Evolutionary conservation across 2,888 invertebrate genomes (phyloP).

Genomic region (Diarsia dahlii): DNA sequence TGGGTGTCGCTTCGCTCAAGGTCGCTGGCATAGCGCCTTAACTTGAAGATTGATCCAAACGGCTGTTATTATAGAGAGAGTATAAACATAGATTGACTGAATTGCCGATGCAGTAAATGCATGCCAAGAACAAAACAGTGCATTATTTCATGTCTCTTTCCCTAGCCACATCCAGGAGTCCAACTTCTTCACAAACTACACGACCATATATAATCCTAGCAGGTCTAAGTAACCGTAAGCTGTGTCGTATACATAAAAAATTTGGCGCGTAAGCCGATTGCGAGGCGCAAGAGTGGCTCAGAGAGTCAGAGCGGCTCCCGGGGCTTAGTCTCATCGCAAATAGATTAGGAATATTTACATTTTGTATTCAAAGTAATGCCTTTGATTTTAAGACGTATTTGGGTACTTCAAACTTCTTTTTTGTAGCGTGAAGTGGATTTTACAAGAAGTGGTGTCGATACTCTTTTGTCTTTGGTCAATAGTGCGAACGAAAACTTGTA

Average conservation of each 20-base stretch:
- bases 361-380: conserved; percentile 33
- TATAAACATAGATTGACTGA: too few relatives aligned
- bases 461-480: conserved; percentile 13
- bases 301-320: conserved; percentile 17
- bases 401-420: conserved; percentile 1
- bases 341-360: conserved; percentile 56
- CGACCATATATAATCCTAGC: conserved; percentile 51
- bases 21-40: too few relatives aligned
- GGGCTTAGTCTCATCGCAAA: conserved; percentile 57
- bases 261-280: conserved; percentile 70
- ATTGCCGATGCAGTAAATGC: background rate
- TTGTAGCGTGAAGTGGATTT: background rate
- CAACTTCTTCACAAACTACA: conserved; percentile 38
- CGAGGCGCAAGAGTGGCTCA: conserved; percentile 35
- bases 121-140: background rate
- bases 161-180: conserved; percentile 48
- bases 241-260: conserved; percentile 68
- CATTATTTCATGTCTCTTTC: background rate
- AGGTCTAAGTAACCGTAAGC: conserved; percentile 53
- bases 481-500: background rate
- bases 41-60: too few relatives aligned
- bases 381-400: conserved; percentile 40
- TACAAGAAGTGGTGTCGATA: background rate
- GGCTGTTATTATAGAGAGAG: too few relatives aligned
- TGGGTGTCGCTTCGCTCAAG: too few relatives aligned